Percentiles rank a stretch among this genome's conserved stretches.
Evolutionary conservation across 2,888 invertebrate genomes (phyloP).

Genomic region (Hirtodrosophila histrioides): DNA sequence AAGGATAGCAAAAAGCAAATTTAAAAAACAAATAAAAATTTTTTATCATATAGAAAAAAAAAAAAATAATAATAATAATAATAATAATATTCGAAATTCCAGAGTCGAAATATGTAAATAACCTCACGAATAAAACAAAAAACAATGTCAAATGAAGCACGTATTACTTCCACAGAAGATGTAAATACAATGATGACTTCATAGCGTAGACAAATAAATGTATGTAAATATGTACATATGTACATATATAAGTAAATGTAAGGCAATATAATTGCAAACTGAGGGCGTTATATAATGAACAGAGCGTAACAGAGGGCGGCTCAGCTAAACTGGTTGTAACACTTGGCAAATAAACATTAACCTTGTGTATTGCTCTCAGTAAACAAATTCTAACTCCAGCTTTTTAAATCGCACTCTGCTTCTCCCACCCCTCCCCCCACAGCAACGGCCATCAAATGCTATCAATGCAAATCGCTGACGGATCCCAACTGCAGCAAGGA

Average conservation of each 20-base stretch:
- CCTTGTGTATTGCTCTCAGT: conserved; percentile 5
- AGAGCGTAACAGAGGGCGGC: conserved; percentile 20
- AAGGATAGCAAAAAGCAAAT: too few relatives aligned
- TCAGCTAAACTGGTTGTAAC: conserved; percentile 61
- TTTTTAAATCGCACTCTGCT: neutral
- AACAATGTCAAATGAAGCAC: conserved; percentile 21
- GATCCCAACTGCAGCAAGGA: conserved; percentile 81
- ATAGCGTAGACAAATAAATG: conserved; percentile 29
- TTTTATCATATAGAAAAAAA: too few relatives aligned
- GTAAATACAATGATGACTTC: conserved; percentile 58
- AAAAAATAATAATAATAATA: too few relatives aligned
- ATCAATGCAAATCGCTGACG: conserved; percentile 81
- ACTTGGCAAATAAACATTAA: conserved; percentile 26
- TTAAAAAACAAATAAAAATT: too few relatives aligned
- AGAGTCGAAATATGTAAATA: conserved; percentile 6
- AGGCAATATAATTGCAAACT: neutral
- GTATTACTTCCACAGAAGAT: conserved; percentile 32
- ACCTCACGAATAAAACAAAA: conserved; percentile 3
- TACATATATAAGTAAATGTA: too few relatives aligned
- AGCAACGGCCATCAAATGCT: conserved; percentile 83
- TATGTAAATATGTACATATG: neutral
- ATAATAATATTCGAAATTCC: neutral
- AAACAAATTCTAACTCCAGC: neutral
- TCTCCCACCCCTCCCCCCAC: neutral
- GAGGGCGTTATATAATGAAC: conserved; percentile 63